phyloP scores from a whole-genome alignment of 2,888 invertebrate species.

The Xestobium rufovillosum region DNA sequence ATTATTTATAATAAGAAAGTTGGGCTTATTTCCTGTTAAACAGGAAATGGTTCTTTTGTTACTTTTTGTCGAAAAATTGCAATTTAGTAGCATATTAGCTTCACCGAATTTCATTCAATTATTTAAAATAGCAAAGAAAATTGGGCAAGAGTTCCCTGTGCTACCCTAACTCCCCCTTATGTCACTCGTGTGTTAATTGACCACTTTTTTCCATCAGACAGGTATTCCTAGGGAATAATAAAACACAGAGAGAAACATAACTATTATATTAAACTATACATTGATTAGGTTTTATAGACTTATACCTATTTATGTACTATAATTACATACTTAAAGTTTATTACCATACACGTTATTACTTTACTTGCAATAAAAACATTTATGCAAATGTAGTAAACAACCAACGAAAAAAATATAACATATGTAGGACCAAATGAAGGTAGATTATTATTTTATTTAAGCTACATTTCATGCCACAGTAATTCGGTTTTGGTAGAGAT shows the following conservation, averaged over 20 bases:
- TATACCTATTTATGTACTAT: too few species aligned
- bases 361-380: too few species aligned
- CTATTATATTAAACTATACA: constrained; percentile 34
- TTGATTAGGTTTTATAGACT: constrained; percentile 32
- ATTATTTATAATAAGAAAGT: too few species aligned
- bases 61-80: too few species aligned
- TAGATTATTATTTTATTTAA: background rate
- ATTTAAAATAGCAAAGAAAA: too few species aligned
- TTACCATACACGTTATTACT: constrained; percentile 20
- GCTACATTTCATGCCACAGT: constrained; percentile 2
- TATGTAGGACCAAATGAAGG: background rate
- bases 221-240: constrained; percentile 1
- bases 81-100: too few species aligned
- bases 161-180: too few species aligned
- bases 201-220: background rate
- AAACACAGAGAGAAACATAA: constrained; percentile 24
- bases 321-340: constrained; percentile 23
- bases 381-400: background rate
- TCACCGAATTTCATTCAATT: too few species aligned
- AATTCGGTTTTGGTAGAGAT: background rate
- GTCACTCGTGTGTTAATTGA: background rate
- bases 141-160: too few species aligned
- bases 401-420: constrained; percentile 1
- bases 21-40: too few species aligned
- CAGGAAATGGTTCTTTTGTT: too few species aligned